These are phyloP conservation scores for Oreotrochilus melanogaster DNA, from an alignment of 2,113 vertebrate genomes.

Conservation along the genomic window DNA sequence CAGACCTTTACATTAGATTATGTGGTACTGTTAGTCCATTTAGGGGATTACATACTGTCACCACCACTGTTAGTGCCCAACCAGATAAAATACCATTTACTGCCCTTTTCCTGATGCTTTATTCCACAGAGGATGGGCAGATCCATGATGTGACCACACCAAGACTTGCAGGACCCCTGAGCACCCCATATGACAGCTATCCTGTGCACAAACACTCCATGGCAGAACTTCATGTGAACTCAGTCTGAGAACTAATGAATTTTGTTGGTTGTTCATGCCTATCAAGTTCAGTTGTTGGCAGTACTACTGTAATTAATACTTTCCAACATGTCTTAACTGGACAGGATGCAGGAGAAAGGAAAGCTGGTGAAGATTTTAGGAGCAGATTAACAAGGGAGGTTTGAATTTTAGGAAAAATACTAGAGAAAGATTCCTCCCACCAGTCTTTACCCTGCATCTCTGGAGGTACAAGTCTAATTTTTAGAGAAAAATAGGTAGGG, in stretches of 20 bases:
- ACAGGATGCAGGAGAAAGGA: background rate
- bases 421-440: background rate
- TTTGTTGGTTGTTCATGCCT: background rate
- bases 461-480: background rate
- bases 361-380: background rate
- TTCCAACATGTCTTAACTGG: background rate
- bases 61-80: background rate
- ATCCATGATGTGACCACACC: background rate
- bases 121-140: background rate
- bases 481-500: background rate
- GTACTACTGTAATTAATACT: background rate
- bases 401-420: background rate
- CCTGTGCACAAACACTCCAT: background rate
- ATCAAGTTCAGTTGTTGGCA: background rate
- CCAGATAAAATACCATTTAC: background rate
- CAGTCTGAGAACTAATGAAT: background rate
- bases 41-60: background rate
- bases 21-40: rapidly evolving
- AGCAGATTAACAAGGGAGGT: background rate
- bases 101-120: background rate
- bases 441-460: background rate
- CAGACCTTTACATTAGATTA: rapidly evolving
- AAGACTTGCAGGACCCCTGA: background rate
- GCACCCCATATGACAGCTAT: background rate
- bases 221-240: background rate